Evolutionary conservation across 2,797 vertebrate species (phyloP).

Genomic region (Molothrus ater): DNA sequence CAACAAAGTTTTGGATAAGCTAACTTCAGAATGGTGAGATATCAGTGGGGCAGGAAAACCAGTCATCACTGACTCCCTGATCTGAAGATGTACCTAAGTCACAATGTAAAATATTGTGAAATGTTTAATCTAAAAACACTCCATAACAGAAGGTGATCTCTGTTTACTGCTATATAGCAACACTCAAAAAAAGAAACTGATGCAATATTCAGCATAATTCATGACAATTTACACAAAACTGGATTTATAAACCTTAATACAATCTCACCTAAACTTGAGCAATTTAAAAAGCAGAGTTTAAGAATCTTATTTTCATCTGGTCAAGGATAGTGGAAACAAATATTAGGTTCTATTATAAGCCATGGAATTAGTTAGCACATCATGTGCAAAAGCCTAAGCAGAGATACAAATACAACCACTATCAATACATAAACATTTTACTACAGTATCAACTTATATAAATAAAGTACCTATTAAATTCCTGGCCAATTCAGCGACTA

Average conservation of each 20-base stretch:
- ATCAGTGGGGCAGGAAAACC: neutral
- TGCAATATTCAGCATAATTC: neutral
- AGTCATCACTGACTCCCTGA: neutral
- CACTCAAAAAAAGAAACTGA: neutral
- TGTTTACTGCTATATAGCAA: neutral
- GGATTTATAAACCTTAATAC: neutral
- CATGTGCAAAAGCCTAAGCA: fast-evolving
- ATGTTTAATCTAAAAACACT: neutral
- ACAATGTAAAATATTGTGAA: neutral
- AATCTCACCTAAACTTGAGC: neutral
- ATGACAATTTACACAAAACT: neutral
- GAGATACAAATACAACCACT: neutral
- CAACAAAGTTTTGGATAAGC: neutral
- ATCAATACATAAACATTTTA: neutral
- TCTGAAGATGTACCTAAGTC: neutral
- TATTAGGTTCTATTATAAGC: neutral
- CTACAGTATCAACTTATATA: neutral
- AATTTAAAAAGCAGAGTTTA: neutral
- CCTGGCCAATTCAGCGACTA: conserved; percentile 93
- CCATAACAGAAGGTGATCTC: neutral
- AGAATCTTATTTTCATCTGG: neutral
- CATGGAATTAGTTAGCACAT: neutral
- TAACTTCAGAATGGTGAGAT: neutral
- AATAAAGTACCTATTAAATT: conserved; percentile 89
- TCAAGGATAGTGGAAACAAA: neutral